Conservation (phyloP, 2,888 invertebrate species). For the Melinaea menophilus region DNA sequence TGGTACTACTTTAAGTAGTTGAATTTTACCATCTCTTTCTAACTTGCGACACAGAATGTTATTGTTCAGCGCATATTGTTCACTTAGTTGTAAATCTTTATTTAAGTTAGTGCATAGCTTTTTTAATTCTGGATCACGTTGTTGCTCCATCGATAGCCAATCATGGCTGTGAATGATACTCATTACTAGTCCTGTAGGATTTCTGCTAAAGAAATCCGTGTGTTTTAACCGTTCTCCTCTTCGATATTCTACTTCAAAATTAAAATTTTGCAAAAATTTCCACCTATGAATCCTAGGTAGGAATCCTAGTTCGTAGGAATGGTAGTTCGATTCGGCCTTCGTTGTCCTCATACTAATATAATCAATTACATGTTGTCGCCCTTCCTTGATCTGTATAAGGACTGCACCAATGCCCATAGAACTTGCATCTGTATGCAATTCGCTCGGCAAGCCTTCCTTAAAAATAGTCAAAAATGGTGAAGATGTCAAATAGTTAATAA, state of each 20-base stretch:
- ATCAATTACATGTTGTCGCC: slow-evolving; percentile 19
- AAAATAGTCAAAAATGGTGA: slow-evolving; percentile 22
- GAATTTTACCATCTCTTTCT: not conserved
- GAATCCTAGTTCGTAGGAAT: slow-evolving; percentile 36
- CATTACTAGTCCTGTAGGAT: slow-evolving; percentile 15
- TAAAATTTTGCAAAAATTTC: slow-evolving; percentile 33
- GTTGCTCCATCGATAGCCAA: slow-evolving; percentile 11
- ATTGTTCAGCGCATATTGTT: not conserved
- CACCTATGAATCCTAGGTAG: slow-evolving; percentile 33
- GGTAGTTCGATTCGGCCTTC: slow-evolving; percentile 28
- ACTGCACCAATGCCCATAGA: slow-evolving; percentile 28
- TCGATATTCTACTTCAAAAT: slow-evolving; percentile 33
- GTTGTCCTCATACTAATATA: slow-evolving; percentile 27
- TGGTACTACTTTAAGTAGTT: not conserved
- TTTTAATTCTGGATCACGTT: slow-evolving; percentile 11
- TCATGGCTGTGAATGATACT: not conserved
- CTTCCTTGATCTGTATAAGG: slow-evolving; percentile 17
- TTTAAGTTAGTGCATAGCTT: not conserved
- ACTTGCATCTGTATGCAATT: slow-evolving; percentile 33
- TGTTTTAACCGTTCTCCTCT: slow-evolving; percentile 28
- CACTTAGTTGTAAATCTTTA: not conserved
- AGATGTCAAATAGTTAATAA: slow-evolving; percentile 29
- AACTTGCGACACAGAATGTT: not conserved
- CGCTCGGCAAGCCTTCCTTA: slow-evolving; percentile 11
- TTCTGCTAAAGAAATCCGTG: slow-evolving; percentile 30